Base-by-base conservation (phyloP, 2,888 invertebrate genomes). In the Sepiola atlantica region DNA sequence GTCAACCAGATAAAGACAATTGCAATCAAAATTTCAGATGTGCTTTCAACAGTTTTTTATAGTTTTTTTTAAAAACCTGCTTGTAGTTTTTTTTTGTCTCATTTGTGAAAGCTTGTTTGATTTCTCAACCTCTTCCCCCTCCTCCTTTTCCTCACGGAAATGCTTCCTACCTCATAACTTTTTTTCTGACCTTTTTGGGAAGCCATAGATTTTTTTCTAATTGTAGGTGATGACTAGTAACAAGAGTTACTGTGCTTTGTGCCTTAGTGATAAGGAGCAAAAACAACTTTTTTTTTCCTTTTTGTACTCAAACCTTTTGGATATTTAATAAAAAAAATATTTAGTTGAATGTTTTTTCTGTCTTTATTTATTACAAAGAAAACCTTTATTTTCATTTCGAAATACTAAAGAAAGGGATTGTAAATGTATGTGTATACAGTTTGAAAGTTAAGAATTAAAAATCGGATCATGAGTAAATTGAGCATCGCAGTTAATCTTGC, bases 291-390 rank as follows among this genome's bases (percentile, higher is more conserved):
- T 77, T 77, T 12, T 77, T 77, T 77, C n/a, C 77, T 77, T 77
- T 77, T 77, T 77, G 77, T 77, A 77, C 77, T 77, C 77, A 77
- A 77, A 77, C 32, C 77, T 77, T 77, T 77, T 77, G 77, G n/a
- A 77, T 32, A 77, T 32, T 77, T 77, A 77, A 77, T 61, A 32
- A 77, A 77, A n/a, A 32, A 14, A 77, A 77, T 77, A 77, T 77
- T 77, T 77, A 77, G 77, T n/a, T n/a, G 16, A 77, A 77, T 77
- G 77, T 77, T 77, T 61, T 77, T 77, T 20, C 1, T 77, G 12
- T 77, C 14, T 77, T 77, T 77, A 16, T n/a, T 77, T n/a, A 8
- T n/a, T 32, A n/a, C 32, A n/a, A n/a, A n/a, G n/a, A 14, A 45
- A 45, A 45, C 45, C 45, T 45, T 45, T 45, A 8, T 45, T 45